These are phyloP conservation scores for Butorides virescens DNA, from an alignment of 2,113 vertebrate genomes.

Conservation along the genomic window DNA sequence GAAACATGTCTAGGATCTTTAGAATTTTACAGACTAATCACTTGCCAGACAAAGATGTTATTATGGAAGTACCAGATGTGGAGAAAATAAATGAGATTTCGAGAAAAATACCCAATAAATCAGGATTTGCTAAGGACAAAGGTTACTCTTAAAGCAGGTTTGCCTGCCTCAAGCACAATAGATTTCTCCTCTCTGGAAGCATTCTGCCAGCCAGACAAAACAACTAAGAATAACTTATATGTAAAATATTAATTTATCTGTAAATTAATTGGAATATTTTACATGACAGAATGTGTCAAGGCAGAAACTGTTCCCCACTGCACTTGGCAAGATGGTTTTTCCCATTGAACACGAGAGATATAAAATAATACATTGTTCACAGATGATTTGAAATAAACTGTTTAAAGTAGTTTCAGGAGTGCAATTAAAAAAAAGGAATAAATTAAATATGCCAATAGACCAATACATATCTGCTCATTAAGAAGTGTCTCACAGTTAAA, in stretches of 20 bases:
- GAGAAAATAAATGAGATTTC: constrained; percentile 19
- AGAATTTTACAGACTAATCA: not conserved
- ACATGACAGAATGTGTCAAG: not conserved
- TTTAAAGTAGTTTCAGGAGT: not conserved
- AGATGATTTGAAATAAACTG: not conserved
- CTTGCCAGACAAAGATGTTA: constrained; percentile 1
- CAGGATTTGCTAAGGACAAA: constrained; percentile 18
- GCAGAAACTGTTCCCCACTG: not conserved
- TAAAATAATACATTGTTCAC: not conserved
- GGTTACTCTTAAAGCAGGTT: not conserved
- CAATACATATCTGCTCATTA: not conserved
- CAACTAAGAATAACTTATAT: not conserved
- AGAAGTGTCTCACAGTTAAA: not conserved
- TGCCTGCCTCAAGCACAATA: not conserved
- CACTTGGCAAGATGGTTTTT: not conserved
- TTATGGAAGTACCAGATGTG: constrained; percentile 34
- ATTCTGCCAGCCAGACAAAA: not conserved
- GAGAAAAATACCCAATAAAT: not conserved
- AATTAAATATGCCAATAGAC: not conserved
- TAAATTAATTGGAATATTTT: not conserved
- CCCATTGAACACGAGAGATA: not conserved
- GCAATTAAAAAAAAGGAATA: not conserved
- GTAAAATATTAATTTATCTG: not conserved
- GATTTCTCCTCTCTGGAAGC: not conserved
- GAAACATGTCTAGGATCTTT: constrained; percentile 18